phyloP scores from a whole-genome alignment of 2,888 invertebrate species.

The Trisateles emortualis region DNA sequence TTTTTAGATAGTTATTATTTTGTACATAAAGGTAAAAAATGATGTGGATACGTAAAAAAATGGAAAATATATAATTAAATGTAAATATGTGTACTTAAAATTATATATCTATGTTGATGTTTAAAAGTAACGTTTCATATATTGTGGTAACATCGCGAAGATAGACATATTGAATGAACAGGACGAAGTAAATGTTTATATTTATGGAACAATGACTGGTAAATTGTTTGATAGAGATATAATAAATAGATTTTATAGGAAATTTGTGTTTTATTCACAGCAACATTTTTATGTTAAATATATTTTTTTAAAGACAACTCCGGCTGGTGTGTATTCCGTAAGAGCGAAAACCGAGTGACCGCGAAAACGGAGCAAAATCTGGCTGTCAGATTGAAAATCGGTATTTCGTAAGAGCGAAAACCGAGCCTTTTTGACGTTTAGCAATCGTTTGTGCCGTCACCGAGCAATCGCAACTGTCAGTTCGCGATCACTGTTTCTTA shows the following conservation, averaged over 20 bases:
- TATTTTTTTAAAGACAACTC: no score
- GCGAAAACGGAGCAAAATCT: no score
- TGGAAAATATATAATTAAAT: slow-evolving; percentile 21
- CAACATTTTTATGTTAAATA: no score
- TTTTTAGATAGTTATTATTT: slow-evolving; percentile 32
- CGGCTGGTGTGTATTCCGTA: no score
- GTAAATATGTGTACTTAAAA: slow-evolving; percentile 30
- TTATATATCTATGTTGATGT: slow-evolving; percentile 10
- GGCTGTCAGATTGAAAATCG: no score
- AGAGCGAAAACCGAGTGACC: no score
- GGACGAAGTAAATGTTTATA: slow-evolving; percentile 19
- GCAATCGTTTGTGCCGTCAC: no score
- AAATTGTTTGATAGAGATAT: slow-evolving; percentile 27
- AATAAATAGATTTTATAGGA: slow-evolving; percentile 31
- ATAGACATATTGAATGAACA: slow-evolving; percentile 16
- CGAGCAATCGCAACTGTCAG: no score
- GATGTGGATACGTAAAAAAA: slow-evolving; percentile 29
- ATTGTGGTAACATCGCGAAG: slow-evolving; percentile 21
- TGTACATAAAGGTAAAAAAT: slow-evolving; percentile 38
- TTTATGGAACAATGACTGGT: slow-evolving; percentile 35
- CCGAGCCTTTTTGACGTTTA: no score
- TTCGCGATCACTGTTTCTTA: no score
- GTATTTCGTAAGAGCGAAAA: no score
- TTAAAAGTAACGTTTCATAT: slow-evolving; percentile 23
- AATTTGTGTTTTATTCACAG: neutral